Conservation (phyloP, 1,140 invertebrate genomes). For the Pantala flavescens region DNA sequence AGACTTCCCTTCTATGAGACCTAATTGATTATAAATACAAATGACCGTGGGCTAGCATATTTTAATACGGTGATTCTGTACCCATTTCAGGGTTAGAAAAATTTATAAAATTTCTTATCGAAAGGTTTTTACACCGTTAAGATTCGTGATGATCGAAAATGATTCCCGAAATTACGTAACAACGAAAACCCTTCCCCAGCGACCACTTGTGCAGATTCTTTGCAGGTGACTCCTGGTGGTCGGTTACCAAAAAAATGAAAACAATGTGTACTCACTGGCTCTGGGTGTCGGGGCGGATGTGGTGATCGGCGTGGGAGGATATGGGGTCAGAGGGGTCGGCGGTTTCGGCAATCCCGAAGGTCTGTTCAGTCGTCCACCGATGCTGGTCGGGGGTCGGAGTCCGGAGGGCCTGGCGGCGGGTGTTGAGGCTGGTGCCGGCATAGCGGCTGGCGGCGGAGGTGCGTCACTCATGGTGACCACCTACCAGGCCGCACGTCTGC, state of each 20-base stretch:
- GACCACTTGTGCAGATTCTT: too few relatives aligned
- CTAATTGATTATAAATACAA: too few relatives aligned
- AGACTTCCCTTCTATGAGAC: too few relatives aligned
- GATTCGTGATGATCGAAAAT: too few relatives aligned
- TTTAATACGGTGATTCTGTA: too few relatives aligned
- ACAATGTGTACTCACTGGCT: neutral
- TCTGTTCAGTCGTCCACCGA: neutral
- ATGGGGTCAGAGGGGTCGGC: neutral
- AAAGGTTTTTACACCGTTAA: too few relatives aligned
- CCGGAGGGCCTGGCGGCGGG: neutral
- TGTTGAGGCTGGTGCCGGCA: too few relatives aligned
- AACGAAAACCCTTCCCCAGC: too few relatives aligned
- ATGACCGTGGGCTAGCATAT: too few relatives aligned
- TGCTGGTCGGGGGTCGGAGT: neutral
- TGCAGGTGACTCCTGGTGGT: neutral
- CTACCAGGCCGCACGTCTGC: neutral
- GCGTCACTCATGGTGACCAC: neutral
- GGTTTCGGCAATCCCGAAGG: neutral
- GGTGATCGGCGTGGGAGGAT: neutral
- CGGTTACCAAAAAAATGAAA: neutral
- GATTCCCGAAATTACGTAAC: too few relatives aligned
- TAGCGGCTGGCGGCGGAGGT: neutral
- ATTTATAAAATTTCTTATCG: too few relatives aligned
- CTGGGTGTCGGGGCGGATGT: neutral
- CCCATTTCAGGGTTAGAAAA: too few relatives aligned